Percentiles rank a stretch among this genome's conserved stretches.
phyloP scores from a whole-genome alignment of 2,888 invertebrate species.

The Stenolophus ochropezus region DNA sequence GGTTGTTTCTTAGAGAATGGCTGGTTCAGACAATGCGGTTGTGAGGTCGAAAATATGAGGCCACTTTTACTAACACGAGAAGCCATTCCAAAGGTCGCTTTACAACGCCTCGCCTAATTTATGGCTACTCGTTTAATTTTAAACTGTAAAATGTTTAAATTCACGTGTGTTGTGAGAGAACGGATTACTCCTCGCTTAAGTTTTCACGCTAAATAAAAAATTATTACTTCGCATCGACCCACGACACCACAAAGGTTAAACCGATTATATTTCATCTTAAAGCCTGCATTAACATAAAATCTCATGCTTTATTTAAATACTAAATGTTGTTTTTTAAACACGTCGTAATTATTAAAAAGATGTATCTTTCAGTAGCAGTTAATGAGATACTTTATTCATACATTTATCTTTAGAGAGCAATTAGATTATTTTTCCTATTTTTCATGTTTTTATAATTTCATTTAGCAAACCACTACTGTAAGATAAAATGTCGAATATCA shows the following conservation, averaged over 20 bases:
- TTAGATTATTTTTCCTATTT: no score
- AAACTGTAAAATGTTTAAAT: constrained; percentile 43
- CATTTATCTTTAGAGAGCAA: no score
- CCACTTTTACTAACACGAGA: constrained; percentile 43
- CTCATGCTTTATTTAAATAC: background rate
- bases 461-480: no score
- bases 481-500: no score
- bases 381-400: background rate
- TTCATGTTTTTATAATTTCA: no score
- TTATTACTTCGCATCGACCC: constrained; percentile 3
- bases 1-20: constrained; percentile 5
- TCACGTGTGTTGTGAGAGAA: constrained; percentile 30
- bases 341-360: no score
- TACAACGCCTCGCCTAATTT: constrained; percentile 41
- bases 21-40: constrained; percentile 29
- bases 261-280: background rate
- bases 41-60: constrained; percentile 42
- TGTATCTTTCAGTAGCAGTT: no score
- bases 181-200: constrained; percentile 14
- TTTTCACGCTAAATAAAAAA: constrained; percentile 40
- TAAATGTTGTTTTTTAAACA: background rate
- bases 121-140: constrained; percentile 50
- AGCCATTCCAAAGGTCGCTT: constrained; percentile 32
- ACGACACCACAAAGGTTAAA: constrained; percentile 8
- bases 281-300: background rate